Conservation (phyloP, 2,797 vertebrate species). For the Falco berigora region DNA sequence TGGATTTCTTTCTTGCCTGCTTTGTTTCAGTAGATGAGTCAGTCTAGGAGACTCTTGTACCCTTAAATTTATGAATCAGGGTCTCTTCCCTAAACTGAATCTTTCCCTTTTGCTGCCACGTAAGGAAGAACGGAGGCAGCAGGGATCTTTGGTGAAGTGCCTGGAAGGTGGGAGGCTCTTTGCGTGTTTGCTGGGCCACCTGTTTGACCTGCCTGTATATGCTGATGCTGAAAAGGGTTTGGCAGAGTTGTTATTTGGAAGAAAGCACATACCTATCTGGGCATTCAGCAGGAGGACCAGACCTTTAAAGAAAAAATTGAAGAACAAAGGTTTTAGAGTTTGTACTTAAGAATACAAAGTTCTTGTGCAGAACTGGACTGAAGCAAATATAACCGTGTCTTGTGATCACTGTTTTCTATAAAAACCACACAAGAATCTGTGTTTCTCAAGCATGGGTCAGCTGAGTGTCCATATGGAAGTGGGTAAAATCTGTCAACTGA, state of each 20-base stretch:
- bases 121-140: background rate
- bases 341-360: background rate
- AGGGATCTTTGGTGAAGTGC: background rate
- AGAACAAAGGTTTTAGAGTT: background rate
- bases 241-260: fast-evolving
- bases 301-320: conserved; percentile 19
- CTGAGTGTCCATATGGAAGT: too few relatives aligned
- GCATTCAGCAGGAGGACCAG: conserved; percentile 65
- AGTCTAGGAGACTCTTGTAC: fast-evolving
- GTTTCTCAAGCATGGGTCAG: too few relatives aligned
- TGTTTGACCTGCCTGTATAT: background rate
- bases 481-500: too few relatives aligned
- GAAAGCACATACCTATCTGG: conserved; percentile 69
- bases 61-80: background rate
- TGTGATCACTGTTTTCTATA: background rate
- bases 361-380: background rate
- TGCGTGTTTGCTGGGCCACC: background rate
- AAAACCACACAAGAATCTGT: background rate
- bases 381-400: background rate
- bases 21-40: background rate
- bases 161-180: background rate
- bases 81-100: background rate
- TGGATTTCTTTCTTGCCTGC: background rate
- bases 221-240: background rate
- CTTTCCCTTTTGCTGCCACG: background rate